Evolutionary conservation across 23 tunicate species (phyloP).

Genomic region (Halocynthia roretzi): DNA sequence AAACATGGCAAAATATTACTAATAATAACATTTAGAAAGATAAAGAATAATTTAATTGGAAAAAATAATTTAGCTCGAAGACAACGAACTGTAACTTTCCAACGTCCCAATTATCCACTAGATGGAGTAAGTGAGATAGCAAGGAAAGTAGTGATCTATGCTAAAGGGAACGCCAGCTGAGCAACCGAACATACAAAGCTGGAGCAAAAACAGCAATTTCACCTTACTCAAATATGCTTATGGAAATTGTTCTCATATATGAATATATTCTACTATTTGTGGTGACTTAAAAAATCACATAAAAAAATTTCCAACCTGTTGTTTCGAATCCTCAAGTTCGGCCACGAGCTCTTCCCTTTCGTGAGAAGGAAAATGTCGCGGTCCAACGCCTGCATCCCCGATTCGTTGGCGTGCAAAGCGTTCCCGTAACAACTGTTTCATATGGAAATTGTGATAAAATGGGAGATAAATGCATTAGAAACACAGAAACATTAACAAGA

Average conservation of each 20-base stretch:
- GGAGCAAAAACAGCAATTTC: constrained; percentile 31
- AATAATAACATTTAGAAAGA: too few species aligned
- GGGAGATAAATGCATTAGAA: background rate
- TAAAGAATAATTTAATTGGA: too few species aligned
- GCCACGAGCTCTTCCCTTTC: constrained; percentile 69
- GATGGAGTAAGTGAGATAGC: constrained; percentile 29
- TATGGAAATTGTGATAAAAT: background rate
- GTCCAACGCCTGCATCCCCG: constrained; percentile 89
- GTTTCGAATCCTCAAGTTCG: constrained; percentile 69
- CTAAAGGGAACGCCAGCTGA: constrained; percentile 68
- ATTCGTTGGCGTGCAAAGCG: constrained; percentile 77
- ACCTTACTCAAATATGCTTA: background rate
- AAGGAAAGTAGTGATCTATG: constrained; percentile 35
- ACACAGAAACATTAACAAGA: background rate
- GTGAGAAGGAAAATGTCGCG: constrained; percentile 87
- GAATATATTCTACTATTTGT: background rate
- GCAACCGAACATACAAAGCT: constrained; percentile 14
- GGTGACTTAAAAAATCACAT: constrained; percentile 1
- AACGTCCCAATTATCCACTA: constrained; percentile 22
- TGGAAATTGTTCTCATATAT: background rate
- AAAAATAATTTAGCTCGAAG: too few species aligned
- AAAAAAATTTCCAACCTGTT: constrained; percentile 29
- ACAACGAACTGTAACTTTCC: constrained; percentile 8
- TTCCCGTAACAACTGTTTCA: constrained; percentile 60
- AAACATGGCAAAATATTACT: too few species aligned